Evolutionary conservation across 2,797 vertebrate genomes (phyloP), one percentile per base, ranked within the genome.

Genomic region (Cheirogaleus major): DNA sequence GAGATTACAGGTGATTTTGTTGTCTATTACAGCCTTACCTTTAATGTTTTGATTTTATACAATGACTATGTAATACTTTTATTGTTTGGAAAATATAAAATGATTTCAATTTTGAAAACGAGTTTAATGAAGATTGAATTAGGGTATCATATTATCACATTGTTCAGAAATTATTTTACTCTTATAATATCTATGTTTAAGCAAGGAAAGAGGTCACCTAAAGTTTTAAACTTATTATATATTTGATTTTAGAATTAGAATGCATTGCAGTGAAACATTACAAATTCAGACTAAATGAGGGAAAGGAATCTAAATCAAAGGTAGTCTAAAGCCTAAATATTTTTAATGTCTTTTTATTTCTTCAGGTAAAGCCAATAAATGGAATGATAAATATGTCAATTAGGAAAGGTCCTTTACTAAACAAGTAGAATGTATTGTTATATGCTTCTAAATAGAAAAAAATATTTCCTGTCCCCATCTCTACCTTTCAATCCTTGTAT

Each of bases 341-440:
- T 90, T 93, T 91, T 80, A 91, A 89, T 73, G 48, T 14, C 35
- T 78, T 88, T 96, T 91, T 79, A 72, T 95, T 89, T 93, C 85
- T 95, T 92, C 41, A 87, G 59, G 35, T 82, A 95, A 84, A 70
- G 61, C n/a, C n/a, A 80, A 48, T 81, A 81, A 93, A 35, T 83
- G 38, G 17, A 95, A 86, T 69, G 83, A 79, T 55, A 91, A 89
- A 86, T 65, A 7, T 80, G 43, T 87, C 70, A 81, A 67, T 73
- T 76, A 79, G 45, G 67, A 82, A 93, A 83, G 18, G 0, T 35
- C 9, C 76, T 76, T 35, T 75, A 81, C 89, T 69, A 85, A 86
- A 89, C 7, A 65, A 72, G 75, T 30, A 81, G 45, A 89, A 83
- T 27, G 65, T 55, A 45, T 69, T 86, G 32, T 79, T 85, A 85